Evolutionary conservation across 2,888 invertebrate genomes (phyloP), one percentile per base, ranked within the genome.

Genomic region (Galeruca laticollis): DNA sequence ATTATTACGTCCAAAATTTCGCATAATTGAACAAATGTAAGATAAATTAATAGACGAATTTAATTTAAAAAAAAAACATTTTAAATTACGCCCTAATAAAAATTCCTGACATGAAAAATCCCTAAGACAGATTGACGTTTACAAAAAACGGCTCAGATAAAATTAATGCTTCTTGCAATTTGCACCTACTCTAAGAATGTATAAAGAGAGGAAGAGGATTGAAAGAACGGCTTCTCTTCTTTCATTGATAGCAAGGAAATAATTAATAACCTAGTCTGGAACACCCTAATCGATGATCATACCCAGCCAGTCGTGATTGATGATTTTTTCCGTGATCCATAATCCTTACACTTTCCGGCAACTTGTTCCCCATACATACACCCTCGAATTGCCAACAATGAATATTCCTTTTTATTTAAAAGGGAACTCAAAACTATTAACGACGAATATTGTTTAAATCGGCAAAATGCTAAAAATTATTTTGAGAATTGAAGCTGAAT

Each of bases 261-360:
- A 84, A 83, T 84, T 84, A 84, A 84, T 84, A 83, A 83, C 83
- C 78, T 77, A 74, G 75, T 76, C 75, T 74, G 75, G 73, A 72
- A 70, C 69, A 62, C 78, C 79, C 81, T 83, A 83, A 84, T 84
- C 83, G 83, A 84, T 83, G 82, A 82, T 81, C 79, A 77, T 80
- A 83, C 82, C n/a, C 81, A 82, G 82, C 82, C 80, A 80, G 79
- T 74, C 63, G 79, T 83, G 84, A 84, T 84, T 84, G 82, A 84
- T 84, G 84, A 81, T 81, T 75, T 73, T 37, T 62, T 63, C 52
- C 52, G 37, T 49, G 37, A 63, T 51, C 62, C 62, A 52, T 63
- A 63, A 63, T 52, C 62, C 52, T 63, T 54, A 63, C 52, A 61
- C 61, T 61, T 61, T 61, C 4, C 60, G 26, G 51, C 15, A 51